Evolutionary conservation across 2,797 vertebrate genomes (phyloP).

Genomic region (Pagetopsis macropterus): DNA sequence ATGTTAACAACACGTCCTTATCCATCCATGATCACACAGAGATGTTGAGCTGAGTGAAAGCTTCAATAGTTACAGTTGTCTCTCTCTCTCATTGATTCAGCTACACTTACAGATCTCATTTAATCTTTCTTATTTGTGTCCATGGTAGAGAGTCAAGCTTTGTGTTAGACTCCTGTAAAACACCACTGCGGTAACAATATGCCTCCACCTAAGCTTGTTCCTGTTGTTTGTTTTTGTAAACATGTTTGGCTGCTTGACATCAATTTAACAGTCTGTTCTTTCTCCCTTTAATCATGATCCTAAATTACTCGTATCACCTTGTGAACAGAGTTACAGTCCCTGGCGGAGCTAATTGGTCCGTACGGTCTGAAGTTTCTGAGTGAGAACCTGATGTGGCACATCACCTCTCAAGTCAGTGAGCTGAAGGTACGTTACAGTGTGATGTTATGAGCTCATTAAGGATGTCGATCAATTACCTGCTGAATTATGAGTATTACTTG

Average conservation of each 20-base stretch:
- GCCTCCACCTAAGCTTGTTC: no score
- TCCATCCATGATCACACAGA: constrained; percentile 37
- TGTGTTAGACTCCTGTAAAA: constrained; percentile 9
- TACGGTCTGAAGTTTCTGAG: constrained; percentile 93
- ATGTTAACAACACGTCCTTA: constrained; percentile 52
- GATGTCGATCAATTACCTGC: background rate
- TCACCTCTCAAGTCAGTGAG: constrained; percentile 93
- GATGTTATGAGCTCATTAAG: background rate
- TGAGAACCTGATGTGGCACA: constrained; percentile 97
- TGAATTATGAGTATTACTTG: background rate
- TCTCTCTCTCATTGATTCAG: constrained; percentile 36
- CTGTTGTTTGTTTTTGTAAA: constrained; percentile 3
- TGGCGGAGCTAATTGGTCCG: constrained; percentile 91
- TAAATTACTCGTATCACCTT: constrained; percentile 34
- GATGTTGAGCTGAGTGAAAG: constrained; percentile 38
- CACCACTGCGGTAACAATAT: background rate
- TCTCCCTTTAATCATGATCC: background rate
- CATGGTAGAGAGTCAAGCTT: background rate
- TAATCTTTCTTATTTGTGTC: background rate
- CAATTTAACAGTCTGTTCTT: background rate
- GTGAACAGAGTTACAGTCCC: constrained; percentile 86
- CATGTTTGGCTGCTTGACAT: background rate
- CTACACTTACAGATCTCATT: constrained; percentile 7
- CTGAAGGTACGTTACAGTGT: constrained; percentile 86
- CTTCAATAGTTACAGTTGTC: constrained; percentile 21